phyloP scores from a whole-genome alignment of 2,113 vertebrate genomes.

The Bujurquina vittata region DNA sequence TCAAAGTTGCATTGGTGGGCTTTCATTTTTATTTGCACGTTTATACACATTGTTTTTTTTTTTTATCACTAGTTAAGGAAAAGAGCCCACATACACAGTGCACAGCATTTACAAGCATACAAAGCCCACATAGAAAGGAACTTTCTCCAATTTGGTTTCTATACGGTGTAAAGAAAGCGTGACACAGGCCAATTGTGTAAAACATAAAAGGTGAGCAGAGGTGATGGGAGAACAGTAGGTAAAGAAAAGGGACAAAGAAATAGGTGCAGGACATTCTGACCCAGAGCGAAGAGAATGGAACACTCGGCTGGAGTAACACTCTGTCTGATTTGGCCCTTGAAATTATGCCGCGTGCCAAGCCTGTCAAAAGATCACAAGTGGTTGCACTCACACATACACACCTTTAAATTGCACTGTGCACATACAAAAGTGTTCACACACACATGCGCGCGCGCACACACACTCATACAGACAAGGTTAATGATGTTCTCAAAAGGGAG shows the following conservation, averaged over 20 bases:
- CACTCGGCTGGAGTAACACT: conserved; percentile 39
- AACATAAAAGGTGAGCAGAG: conserved; percentile 18
- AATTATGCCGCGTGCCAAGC: conserved; percentile 25
- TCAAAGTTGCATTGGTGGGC: conserved; percentile 52
- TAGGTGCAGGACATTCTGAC: conserved; percentile 71
- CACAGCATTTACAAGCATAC: conserved; percentile 8
- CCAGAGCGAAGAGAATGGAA: conserved; percentile 43
- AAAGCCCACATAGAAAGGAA: neutral
- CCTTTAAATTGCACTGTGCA: neutral
- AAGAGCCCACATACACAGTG: neutral
- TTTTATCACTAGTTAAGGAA: conserved; percentile 3
- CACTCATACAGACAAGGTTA: conserved; percentile 17
- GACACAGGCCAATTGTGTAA: conserved; percentile 1
- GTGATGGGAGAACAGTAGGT: conserved; percentile 19
- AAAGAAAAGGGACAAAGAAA: conserved; percentile 55
- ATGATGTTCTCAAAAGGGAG: conserved; percentile 41
- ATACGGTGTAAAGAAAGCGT: neutral
- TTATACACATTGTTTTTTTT: neutral
- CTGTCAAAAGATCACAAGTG: conserved; percentile 45
- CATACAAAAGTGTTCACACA: neutral
- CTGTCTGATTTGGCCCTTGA: conserved; percentile 43
- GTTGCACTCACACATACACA: conserved; percentile 15
- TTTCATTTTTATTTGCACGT: conserved; percentile 38
- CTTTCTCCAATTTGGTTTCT: neutral
- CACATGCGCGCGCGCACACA: neutral